Conservation (phyloP, 2,113 vertebrate species). For the Phocoena sinus region DNA sequence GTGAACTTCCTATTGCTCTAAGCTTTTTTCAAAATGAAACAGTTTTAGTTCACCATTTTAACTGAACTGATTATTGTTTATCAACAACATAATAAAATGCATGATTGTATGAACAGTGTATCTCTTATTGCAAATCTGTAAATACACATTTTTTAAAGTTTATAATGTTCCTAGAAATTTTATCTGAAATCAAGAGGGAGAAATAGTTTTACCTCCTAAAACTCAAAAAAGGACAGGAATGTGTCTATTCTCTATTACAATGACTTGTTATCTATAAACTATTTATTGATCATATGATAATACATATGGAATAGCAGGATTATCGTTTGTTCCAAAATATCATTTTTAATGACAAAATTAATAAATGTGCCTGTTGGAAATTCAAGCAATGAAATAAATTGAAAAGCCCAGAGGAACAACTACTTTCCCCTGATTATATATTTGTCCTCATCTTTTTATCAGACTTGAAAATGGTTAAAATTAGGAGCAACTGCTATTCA, state of each 20-base stretch:
- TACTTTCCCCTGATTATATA: background rate
- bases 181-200: background rate
- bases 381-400: slow-evolving; percentile 15
- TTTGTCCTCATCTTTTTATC: background rate
- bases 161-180: background rate
- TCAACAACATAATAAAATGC: background rate
- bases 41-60: background rate
- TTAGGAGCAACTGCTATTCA: background rate
- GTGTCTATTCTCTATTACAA: background rate
- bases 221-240: background rate
- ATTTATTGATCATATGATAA: background rate
- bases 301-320: background rate
- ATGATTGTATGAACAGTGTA: background rate
- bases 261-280: background rate
- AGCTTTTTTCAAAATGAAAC: background rate
- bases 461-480: background rate
- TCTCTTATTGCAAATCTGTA: background rate
- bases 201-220: background rate
- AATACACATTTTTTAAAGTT: background rate
- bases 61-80: background rate
- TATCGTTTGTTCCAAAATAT: background rate
- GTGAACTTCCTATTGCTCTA: background rate
- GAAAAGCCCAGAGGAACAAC: background rate
- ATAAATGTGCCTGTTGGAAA: slow-evolving; percentile 1
- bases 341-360: slow-evolving; percentile 22